A percentile compares a stretch with the other conserved stretches of the same genome.
Evolutionary conservation across 2,113 vertebrate species (phyloP).

Genomic region (Protomyctophum bolini): DNA sequence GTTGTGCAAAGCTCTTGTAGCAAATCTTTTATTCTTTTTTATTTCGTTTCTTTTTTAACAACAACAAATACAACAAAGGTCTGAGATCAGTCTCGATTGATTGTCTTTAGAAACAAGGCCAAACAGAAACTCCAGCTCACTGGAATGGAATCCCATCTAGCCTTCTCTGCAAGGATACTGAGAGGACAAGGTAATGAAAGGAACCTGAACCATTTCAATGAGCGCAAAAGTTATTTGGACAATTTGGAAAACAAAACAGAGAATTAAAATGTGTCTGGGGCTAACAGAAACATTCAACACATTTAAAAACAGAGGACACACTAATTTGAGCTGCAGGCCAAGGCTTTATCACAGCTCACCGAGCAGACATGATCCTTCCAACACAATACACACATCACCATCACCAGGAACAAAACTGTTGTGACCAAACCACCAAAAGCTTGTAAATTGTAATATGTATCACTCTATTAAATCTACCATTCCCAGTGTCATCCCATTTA

Average conservation of each 20-base stretch:
- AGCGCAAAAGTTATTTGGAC: too few species aligned
- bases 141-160: not conserved
- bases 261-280: too few species aligned
- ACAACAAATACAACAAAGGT: conserved; percentile 39
- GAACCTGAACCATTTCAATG: too few species aligned
- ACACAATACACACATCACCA: too few species aligned
- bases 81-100: conserved; percentile 28
- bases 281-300: too few species aligned
- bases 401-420: not conserved
- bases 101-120: conserved; percentile 32
- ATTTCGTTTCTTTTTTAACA: conserved; percentile 11
- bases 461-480: too few species aligned
- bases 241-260: too few species aligned
- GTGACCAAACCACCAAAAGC: not conserved
- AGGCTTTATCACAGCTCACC: too few species aligned
- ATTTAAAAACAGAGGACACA: conserved; percentile 14
- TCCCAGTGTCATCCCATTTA: too few species aligned
- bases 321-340: not conserved
- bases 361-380: too few species aligned
- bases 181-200: conserved; percentile 18
- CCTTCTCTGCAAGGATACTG: conserved; percentile 44
- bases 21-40: conserved; percentile 46
- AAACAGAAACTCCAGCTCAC: not conserved
- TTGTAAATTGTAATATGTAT: too few species aligned
- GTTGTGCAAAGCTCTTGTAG: conserved; percentile 32